Conservation (phyloP, 2,888 invertebrate genomes). For the Eupithecia subfuscata region DNA sequence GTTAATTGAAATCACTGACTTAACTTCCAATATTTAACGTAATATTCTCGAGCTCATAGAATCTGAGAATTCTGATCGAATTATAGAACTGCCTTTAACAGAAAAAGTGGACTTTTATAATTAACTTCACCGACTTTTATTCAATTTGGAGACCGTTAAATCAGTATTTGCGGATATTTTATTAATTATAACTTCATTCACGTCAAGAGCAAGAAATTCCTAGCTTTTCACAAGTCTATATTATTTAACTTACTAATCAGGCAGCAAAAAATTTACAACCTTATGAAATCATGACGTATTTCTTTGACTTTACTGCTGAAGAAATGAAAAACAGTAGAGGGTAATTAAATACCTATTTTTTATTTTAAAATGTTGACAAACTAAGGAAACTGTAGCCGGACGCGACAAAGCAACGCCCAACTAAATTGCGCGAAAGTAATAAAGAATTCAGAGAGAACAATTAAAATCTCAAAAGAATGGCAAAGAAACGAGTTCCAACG, state of each 20-base stretch:
- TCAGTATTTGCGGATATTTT: slow-evolving; percentile 45
- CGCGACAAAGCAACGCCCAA: slow-evolving; percentile 31
- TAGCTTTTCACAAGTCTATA: background rate
- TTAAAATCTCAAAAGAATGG: slow-evolving; percentile 59
- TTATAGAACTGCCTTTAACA: slow-evolving; percentile 42
- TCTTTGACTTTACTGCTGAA: background rate
- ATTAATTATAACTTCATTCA: slow-evolving; percentile 48
- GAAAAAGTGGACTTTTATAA: slow-evolving; percentile 41
- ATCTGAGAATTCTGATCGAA: slow-evolving; percentile 49
- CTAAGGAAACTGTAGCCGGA: slow-evolving; percentile 26
- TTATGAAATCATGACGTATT: background rate
- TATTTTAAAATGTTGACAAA: slow-evolving; percentile 21
- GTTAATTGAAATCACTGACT: slow-evolving; percentile 65
- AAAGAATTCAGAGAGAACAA: slow-evolving; percentile 52
- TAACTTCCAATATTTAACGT: slow-evolving; percentile 59
- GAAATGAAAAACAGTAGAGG: background rate
- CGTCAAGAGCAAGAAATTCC: background rate
- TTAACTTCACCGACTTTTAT: slow-evolving; percentile 39
- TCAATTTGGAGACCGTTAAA: slow-evolving; percentile 28
- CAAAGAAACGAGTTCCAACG: slow-evolving; percentile 68
- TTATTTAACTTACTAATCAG: background rate
- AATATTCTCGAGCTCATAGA: slow-evolving; percentile 44
- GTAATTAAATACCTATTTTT: background rate
- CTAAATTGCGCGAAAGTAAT: slow-evolving; percentile 49
- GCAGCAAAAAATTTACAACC: background rate